These are phyloP conservation scores for Caenorhabditis japonica DNA, from an alignment of 2,888 invertebrate genomes.

Conservation along the genomic window DNA sequence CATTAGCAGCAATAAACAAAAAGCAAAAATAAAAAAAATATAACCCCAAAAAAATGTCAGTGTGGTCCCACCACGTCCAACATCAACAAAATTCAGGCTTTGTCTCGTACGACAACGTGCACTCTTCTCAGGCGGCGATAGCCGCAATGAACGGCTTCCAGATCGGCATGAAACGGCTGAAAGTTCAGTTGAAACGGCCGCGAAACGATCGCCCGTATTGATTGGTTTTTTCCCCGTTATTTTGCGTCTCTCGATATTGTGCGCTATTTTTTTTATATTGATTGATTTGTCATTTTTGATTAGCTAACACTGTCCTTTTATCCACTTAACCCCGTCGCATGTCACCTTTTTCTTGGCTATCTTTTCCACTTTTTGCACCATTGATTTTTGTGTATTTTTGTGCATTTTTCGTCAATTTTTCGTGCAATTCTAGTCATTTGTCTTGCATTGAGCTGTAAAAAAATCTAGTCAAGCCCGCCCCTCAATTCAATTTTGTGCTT, in stretches of 20 bases:
- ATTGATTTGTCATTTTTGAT: slow-evolving; percentile 2
- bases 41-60: no score
- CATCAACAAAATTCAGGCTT: slow-evolving; percentile 84
- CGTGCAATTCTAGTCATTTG: no score
- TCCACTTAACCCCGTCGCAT: background rate
- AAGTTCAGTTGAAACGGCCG: slow-evolving; percentile 98
- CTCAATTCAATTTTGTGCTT: background rate
- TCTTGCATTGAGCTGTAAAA: no score
- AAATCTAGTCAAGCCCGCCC: no score
- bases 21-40: no score
- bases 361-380: background rate
- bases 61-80: no score
- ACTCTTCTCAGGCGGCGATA: slow-evolving; percentile 97
- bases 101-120: slow-evolving; percentile 98
- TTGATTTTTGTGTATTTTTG: no score
- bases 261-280: slow-evolving; percentile 3
- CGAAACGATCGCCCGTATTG: slow-evolving; percentile 96
- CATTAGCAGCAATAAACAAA: no score
- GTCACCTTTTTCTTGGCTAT: background rate
- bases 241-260: no score
- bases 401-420: no score
- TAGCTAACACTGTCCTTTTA: background rate
- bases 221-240: no score
- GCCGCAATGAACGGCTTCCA: slow-evolving; percentile 99
- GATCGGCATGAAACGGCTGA: slow-evolving; percentile 99